These are phyloP conservation scores for Triplophysa tibetana DNA, from an alignment of 2,113 vertebrate species.

Conservation along the genomic window DNA sequence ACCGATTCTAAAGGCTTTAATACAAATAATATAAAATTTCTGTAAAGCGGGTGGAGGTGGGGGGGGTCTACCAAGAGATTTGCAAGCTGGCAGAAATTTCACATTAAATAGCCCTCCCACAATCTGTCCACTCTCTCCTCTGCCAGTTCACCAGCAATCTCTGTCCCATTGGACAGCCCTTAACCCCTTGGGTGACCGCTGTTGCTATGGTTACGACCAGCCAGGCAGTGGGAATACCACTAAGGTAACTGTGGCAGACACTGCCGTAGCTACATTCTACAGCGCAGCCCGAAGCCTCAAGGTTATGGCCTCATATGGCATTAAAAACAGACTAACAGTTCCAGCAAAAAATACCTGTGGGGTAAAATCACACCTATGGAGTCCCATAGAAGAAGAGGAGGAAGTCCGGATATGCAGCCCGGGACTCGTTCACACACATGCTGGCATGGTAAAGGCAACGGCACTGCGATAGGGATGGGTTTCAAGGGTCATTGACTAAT, in stretches of 20 bases:
- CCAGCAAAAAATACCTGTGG: slow-evolving; percentile 17
- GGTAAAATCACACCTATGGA: slow-evolving; percentile 3
- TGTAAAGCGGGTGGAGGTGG: background rate
- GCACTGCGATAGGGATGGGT: background rate
- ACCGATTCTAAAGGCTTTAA: too few relatives aligned
- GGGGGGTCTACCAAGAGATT: background rate
- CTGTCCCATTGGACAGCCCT: background rate
- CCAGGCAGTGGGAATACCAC: background rate
- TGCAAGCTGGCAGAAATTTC: slow-evolving; percentile 12
- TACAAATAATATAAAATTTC: background rate
- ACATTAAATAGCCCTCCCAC: slow-evolving; percentile 18
- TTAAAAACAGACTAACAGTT: slow-evolving; percentile 4
- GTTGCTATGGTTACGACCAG: slow-evolving; percentile 35
- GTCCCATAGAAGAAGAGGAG: background rate
- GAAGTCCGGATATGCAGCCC: background rate
- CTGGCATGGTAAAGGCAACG: slow-evolving; percentile 4
- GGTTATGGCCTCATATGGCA: background rate
- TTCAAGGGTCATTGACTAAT: background rate
- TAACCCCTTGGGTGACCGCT: slow-evolving; percentile 9
- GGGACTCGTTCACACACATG: background rate
- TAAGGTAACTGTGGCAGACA: background rate
- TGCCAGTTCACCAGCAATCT: slow-evolving; percentile 14
- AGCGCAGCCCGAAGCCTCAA: background rate
- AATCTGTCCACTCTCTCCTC: slow-evolving; percentile 4
- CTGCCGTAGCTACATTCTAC: background rate